These are phyloP conservation scores for Oxystoma pomonae DNA, from an alignment of 2,888 invertebrate genomes.

Conservation along the genomic window DNA sequence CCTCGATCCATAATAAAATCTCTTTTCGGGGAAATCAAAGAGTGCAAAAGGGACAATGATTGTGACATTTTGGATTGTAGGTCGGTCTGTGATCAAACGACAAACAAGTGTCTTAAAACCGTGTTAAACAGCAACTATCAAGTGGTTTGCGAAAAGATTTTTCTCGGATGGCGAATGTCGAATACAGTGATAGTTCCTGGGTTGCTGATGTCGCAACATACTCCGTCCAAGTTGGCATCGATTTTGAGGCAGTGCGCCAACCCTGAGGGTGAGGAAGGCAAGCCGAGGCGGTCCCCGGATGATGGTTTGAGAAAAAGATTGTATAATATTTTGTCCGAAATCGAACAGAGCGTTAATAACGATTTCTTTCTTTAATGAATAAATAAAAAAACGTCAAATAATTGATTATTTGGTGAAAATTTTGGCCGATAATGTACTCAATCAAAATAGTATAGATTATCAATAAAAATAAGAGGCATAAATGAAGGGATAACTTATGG, in stretches of 20 bases:
- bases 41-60: constrained; percentile 57
- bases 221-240: constrained; percentile 55
- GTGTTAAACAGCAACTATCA: constrained; percentile 64
- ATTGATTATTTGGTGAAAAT: neutral
- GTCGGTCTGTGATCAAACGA: constrained; percentile 54
- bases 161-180: constrained; percentile 60
- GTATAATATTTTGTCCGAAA: constrained; percentile 52
- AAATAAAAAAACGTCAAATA: constrained; percentile 3
- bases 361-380: constrained; percentile 36
- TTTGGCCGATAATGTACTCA: too few species aligned
- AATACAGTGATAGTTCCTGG: constrained; percentile 59
- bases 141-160: constrained; percentile 63
- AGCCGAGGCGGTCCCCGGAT: constrained; percentile 49
- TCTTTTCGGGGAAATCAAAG: constrained; percentile 44
- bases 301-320: constrained; percentile 51
- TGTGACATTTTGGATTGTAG: constrained; percentile 66
- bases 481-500: constrained; percentile 61
- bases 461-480: constrained; percentile 42
- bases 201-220: constrained; percentile 56
- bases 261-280: constrained; percentile 45
- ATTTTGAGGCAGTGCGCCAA: constrained; percentile 58
- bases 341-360: constrained; percentile 43
- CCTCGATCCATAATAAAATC: constrained; percentile 53
- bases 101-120: constrained; percentile 52
- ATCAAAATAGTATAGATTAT: too few species aligned